Percentiles rank a stretch among this genome's conserved stretches.
Evolutionary conservation across 1,140 invertebrate genomes (phyloP).

Genomic region (Drosophila persimilis): DNA sequence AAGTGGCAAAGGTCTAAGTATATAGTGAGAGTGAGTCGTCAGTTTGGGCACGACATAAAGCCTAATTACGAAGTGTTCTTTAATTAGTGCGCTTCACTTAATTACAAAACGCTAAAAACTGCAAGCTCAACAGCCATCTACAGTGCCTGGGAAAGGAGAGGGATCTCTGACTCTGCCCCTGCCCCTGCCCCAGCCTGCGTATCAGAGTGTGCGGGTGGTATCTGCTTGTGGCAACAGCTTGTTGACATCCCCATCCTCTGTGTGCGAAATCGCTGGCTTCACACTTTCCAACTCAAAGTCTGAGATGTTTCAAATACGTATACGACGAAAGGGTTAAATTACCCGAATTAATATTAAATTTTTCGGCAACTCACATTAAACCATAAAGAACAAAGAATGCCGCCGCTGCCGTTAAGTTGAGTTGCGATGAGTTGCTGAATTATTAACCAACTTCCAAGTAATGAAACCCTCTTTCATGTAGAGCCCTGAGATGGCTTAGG

Average conservation of each 20-base stretch:
- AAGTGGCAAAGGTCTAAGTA: neutral
- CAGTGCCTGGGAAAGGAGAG: neutral
- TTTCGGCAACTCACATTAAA: conserved; percentile 4
- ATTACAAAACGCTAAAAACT: conserved; percentile 65
- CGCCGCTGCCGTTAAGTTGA: too few species aligned
- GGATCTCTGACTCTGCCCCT: conserved; percentile 13
- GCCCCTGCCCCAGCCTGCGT: neutral
- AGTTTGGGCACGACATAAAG: conserved; percentile 44
- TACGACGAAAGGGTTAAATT: conserved; percentile 16
- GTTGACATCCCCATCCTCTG: conserved; percentile 36
- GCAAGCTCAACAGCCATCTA: conserved; percentile 41
- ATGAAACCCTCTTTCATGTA: neutral
- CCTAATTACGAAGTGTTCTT: conserved; percentile 62
- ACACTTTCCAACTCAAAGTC: conserved; percentile 16
- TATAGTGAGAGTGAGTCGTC: conserved; percentile 4
- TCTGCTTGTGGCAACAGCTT: conserved; percentile 54
- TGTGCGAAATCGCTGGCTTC: conserved; percentile 16
- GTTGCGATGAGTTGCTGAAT: neutral
- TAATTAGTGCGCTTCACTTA: conserved; percentile 69
- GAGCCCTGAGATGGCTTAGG: too few species aligned
- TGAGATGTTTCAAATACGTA: conserved; percentile 5
- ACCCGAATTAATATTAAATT: conserved; percentile 12
- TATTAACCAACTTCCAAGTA: neutral
- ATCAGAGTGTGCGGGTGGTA: neutral
- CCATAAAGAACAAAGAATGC: conserved; percentile 1